Evolutionary conservation across 2,113 vertebrate genomes (phyloP).

Genomic region (Microtus pennsylvanicus): DNA sequence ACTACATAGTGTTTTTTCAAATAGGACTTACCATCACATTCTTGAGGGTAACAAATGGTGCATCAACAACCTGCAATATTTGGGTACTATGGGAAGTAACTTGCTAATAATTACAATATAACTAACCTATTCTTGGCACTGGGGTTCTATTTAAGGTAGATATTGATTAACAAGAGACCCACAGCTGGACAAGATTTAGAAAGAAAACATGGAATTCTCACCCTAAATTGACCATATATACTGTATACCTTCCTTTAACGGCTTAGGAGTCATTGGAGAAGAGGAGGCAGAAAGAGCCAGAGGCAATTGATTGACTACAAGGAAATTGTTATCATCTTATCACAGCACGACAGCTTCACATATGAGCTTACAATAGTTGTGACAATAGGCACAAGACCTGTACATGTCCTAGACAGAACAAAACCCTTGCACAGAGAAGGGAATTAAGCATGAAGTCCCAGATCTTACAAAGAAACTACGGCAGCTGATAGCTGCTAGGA

Average conservation of each 20-base stretch:
- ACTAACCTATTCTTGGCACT: neutral
- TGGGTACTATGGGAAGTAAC: neutral
- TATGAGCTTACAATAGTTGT: neutral
- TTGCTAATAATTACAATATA: neutral
- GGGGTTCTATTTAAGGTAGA: neutral
- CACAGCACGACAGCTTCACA: neutral
- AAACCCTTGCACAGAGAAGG: neutral
- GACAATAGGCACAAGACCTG: neutral
- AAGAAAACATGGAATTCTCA: neutral
- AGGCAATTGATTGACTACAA: neutral
- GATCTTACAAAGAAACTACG: neutral
- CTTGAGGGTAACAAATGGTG: neutral
- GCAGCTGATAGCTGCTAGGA: neutral
- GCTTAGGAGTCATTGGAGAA: neutral
- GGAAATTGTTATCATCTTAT: neutral
- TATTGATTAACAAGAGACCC: neutral
- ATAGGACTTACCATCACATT: neutral
- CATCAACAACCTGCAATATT: neutral
- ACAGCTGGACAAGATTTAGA: neutral
- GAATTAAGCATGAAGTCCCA: neutral
- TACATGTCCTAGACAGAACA: neutral
- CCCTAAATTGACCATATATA: neutral
- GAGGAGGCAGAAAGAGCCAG: neutral
- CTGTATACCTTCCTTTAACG: neutral
- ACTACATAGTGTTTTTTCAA: neutral